Evolutionary conservation across 2,113 vertebrate genomes (phyloP).

Genomic region (Oreotragus oreotragus): DNA sequence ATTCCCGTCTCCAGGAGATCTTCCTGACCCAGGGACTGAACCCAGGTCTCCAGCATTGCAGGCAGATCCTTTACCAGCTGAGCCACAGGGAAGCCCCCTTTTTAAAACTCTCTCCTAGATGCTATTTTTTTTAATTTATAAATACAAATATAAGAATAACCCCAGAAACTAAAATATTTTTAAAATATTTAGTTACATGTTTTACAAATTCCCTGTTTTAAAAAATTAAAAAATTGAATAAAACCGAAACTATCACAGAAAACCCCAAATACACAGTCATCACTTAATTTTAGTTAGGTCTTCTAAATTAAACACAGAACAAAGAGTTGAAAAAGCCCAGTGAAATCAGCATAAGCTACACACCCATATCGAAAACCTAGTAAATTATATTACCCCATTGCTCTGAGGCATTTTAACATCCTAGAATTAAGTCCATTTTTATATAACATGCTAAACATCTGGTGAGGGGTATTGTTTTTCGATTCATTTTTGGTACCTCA

Average conservation of each 20-base stretch:
- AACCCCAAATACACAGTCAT: not conserved
- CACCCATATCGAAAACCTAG: not conserved
- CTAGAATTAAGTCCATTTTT: not conserved
- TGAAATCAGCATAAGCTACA: not conserved
- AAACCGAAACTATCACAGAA: not conserved
- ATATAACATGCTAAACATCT: not conserved
- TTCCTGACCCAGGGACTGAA: not conserved
- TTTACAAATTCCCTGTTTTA: not conserved
- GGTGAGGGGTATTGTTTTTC: not conserved
- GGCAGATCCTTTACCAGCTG: not conserved
- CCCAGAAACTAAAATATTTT: not conserved
- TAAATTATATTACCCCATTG: not conserved
- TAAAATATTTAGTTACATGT: not conserved
- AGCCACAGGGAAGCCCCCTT: not conserved
- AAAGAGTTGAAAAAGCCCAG: not conserved
- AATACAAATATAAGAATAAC: not conserved
- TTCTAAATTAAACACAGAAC: not conserved
- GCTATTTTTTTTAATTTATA: not conserved
- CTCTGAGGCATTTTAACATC: not conserved
- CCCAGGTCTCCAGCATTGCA: not conserved
- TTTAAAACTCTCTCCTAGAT: not conserved
- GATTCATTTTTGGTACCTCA: not conserved
- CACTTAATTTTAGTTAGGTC: not conserved
- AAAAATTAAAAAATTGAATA: conserved; percentile 11
- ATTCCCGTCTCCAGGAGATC: not conserved